phyloP scores from a whole-genome alignment of 2,888 invertebrate genomes.

The Lepidonotus clava region DNA sequence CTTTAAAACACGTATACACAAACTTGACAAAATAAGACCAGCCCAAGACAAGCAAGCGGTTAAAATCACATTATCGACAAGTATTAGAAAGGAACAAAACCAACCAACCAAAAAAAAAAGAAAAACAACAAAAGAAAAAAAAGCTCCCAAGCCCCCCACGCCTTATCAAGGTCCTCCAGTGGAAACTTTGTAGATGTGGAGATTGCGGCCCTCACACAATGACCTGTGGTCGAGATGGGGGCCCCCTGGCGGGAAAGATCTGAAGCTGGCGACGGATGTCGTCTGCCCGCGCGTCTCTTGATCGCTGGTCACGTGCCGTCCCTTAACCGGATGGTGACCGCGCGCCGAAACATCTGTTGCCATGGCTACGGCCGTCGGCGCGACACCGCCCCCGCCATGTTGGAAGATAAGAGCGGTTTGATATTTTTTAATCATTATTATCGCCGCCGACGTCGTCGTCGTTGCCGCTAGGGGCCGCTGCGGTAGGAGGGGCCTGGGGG shows the following conservation, averaged over 20 bases:
- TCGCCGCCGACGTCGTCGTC: neutral
- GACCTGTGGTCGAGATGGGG: slow-evolving; percentile 30
- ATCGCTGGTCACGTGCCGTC: slow-evolving; percentile 42
- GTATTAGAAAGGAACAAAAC: too few relatives aligned
- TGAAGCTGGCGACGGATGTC: slow-evolving; percentile 51
- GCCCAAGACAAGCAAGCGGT: too few relatives aligned
- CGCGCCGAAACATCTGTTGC: slow-evolving; percentile 52
- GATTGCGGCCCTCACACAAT: slow-evolving; percentile 36
- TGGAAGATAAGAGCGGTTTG: slow-evolving; percentile 19
- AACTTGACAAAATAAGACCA: too few relatives aligned
- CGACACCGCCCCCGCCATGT: slow-evolving; percentile 43
- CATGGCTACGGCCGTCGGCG: slow-evolving; percentile 33
- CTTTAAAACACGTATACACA: too few relatives aligned
- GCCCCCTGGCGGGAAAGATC: slow-evolving; percentile 42
- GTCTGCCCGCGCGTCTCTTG: slow-evolving; percentile 45
- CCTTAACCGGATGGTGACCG: slow-evolving; percentile 31
- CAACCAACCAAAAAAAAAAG: too few relatives aligned
- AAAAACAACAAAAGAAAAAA: neutral
- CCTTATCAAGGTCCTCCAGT: slow-evolving; percentile 32
- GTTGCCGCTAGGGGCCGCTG: neutral
- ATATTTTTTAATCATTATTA: slow-evolving; percentile 43
- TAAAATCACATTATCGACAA: too few relatives aligned
- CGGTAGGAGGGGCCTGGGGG: neutral
- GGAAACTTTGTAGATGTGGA: slow-evolving; percentile 35
- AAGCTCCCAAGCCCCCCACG: neutral